phyloP scores from a whole-genome alignment of 2,797 vertebrate genomes.

The Hydrophis major region DNA sequence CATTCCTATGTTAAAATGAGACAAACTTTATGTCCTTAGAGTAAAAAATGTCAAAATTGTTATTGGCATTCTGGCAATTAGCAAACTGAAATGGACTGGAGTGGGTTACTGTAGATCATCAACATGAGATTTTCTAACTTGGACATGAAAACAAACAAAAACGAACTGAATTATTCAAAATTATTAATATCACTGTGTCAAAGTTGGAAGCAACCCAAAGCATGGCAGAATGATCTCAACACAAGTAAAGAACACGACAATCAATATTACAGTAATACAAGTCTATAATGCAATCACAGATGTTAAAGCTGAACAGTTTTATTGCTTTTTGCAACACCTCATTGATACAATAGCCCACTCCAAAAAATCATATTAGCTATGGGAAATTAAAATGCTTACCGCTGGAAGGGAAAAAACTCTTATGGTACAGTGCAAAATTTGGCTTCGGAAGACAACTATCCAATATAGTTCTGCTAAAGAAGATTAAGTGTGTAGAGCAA shows the following conservation, averaged over 20 bases:
- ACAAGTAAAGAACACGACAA: background rate
- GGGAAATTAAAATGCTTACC: background rate
- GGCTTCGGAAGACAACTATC: background rate
- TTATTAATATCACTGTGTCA: background rate
- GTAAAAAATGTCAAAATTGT: background rate
- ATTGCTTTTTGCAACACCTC: background rate
- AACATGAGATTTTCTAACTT: background rate
- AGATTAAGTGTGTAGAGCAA: background rate
- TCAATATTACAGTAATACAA: background rate
- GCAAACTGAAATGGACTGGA: background rate
- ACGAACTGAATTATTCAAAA: background rate
- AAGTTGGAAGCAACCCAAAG: background rate
- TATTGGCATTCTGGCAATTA: background rate
- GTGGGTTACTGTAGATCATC: background rate
- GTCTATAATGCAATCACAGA: background rate
- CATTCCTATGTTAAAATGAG: background rate
- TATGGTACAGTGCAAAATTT: background rate
- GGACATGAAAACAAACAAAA: background rate
- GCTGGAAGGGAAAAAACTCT: background rate
- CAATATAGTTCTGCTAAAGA: background rate
- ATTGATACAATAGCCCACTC: background rate
- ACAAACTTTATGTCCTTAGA: background rate
- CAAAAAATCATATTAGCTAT: background rate
- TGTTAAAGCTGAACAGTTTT: background rate
- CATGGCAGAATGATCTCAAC: background rate